Evolutionary conservation across 1,140 invertebrate genomes (phyloP).

Genomic region (Piezodorus guildinii): DNA sequence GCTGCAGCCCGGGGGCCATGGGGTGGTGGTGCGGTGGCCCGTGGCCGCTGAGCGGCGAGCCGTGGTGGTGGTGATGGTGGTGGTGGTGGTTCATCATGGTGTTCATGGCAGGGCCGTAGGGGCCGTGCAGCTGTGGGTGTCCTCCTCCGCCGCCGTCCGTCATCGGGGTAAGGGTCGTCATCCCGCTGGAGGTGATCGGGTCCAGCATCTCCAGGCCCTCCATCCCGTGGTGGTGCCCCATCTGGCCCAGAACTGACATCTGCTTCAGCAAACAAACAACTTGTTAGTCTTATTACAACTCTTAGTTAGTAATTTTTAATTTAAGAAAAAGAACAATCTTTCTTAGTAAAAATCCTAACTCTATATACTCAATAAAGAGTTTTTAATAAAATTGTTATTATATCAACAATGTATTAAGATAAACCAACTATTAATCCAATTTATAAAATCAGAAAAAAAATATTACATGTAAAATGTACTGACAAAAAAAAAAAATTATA

Average conservation of each 20-base stretch:
- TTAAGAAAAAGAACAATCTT: no score
- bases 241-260: slow-evolving; percentile 40
- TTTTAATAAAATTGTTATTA: no score
- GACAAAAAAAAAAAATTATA: no score
- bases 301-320: no score
- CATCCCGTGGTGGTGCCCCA: slow-evolving; percentile 84
- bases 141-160: slow-evolving; percentile 50
- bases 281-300: no score
- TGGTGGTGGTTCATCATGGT: slow-evolving; percentile 77
- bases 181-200: slow-evolving; percentile 68
- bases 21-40: slow-evolving; percentile 48
- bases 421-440: no score
- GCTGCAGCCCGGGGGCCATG: slow-evolving; percentile 66
- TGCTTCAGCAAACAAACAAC: neutral
- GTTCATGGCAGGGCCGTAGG: slow-evolving; percentile 68
- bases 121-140: slow-evolving; percentile 59
- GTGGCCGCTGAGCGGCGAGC: slow-evolving; percentile 42
- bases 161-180: slow-evolving; percentile 80
- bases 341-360: no score
- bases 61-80: slow-evolving; percentile 58
- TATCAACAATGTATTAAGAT: no score
- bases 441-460: no score
- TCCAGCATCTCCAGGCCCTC: slow-evolving; percentile 87
- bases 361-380: no score
- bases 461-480: no score